Conservation (phyloP, 2,888 invertebrate species). For the Hypomecis punctinalis region DNA sequence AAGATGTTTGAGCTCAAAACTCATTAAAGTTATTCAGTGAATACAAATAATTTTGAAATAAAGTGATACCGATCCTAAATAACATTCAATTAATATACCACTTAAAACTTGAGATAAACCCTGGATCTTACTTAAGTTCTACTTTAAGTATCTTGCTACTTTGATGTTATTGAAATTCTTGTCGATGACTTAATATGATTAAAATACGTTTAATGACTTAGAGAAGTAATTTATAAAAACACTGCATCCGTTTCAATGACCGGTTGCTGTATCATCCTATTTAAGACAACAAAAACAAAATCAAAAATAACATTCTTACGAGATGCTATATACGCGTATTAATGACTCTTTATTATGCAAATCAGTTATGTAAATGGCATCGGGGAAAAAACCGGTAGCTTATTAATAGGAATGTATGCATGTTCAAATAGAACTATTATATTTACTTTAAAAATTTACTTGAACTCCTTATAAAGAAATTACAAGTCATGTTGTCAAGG, state of each 20-base stretch:
- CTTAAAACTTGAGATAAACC: not conserved
- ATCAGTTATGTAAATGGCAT: slow-evolving; percentile 22
- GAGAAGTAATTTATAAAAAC: slow-evolving; percentile 6
- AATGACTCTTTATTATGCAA: slow-evolving; percentile 20
- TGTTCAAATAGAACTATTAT: not conserved
- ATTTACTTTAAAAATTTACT: slow-evolving; percentile 1
- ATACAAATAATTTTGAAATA: too few relatives aligned
- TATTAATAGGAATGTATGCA: not conserved
- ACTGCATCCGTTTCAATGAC: slow-evolving; percentile 38
- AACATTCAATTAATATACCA: too few relatives aligned
- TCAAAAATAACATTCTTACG: slow-evolving; percentile 10
- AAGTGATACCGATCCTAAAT: too few relatives aligned
- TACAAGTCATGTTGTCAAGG: not conserved
- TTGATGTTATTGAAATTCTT: not conserved
- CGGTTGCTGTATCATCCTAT: slow-evolving; percentile 22
- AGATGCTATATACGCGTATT: slow-evolving; percentile 24
- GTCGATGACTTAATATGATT: not conserved
- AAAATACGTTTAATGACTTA: not conserved
- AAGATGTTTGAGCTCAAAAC: too few relatives aligned
- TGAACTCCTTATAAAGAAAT: not conserved
- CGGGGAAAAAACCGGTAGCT: slow-evolving; percentile 23
- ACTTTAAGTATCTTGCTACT: not conserved
- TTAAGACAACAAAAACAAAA: slow-evolving; percentile 25
- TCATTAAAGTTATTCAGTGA: too few relatives aligned
- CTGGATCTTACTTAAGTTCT: not conserved